Evolutionary conservation across 2,113 vertebrate genomes (phyloP).

Genomic region (Melozone crissalis): DNA sequence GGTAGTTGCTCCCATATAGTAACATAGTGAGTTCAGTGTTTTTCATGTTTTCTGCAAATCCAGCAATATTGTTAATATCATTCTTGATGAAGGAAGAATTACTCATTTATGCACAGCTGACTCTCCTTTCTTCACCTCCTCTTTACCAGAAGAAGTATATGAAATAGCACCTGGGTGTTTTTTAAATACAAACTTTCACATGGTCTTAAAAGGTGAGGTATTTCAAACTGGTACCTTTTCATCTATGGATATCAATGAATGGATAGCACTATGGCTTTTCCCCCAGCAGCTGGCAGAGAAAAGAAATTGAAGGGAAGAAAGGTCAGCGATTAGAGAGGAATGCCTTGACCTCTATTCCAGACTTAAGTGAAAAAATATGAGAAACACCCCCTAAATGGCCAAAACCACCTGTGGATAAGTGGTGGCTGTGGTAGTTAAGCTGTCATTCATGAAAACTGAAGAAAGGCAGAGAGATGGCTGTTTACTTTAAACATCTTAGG

Average conservation of each 20-base stretch:
- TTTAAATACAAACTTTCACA: neutral
- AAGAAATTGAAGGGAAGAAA: constrained; percentile 12
- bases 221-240: neutral
- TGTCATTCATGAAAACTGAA: constrained; percentile 58
- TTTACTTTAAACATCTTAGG: constrained; percentile 41
- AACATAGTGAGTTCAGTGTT: neutral
- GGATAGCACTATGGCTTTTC: neutral
- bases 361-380: constrained; percentile 34
- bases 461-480: constrained; percentile 50
- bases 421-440: constrained; percentile 20
- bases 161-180: neutral
- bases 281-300: neutral
- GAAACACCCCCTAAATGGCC: neutral
- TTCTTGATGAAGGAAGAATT: neutral
- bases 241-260: neutral
- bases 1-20: neutral
- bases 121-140: neutral
- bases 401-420: constrained; percentile 27
- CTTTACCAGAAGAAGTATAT: neutral
- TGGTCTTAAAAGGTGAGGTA: neutral
- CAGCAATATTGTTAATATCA: neutral
- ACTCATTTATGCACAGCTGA: neutral
- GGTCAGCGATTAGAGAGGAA: neutral
- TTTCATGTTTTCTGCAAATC: neutral
- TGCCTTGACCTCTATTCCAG: constrained; percentile 20